These are phyloP conservation scores for Mormyrus lacerda DNA, from an alignment of 2,113 vertebrate species.

Conservation along the genomic window DNA sequence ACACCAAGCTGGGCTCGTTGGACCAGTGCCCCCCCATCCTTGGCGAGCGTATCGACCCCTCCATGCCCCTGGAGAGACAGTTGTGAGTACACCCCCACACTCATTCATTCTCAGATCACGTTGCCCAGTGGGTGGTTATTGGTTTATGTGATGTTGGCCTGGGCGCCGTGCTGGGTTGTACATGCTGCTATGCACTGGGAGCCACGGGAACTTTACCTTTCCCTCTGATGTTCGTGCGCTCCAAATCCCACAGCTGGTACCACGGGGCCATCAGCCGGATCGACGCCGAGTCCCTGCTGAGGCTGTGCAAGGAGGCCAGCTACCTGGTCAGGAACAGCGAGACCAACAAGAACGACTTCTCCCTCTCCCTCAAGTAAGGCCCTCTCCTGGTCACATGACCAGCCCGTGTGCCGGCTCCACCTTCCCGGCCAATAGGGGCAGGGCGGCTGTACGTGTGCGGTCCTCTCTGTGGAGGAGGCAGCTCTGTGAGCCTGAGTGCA, in stretches of 20 bases:
- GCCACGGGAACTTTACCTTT: neutral
- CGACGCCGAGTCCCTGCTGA: conserved; percentile 85
- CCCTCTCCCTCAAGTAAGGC: conserved; percentile 95
- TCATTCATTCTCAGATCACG: neutral
- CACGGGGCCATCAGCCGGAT: conserved; percentile 93
- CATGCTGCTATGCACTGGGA: neutral
- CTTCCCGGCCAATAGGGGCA: neutral
- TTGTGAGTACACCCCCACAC: conserved; percentile 71
- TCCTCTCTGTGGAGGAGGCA: neutral
- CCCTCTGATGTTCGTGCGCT: neutral
- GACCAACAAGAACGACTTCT: conserved; percentile 97
- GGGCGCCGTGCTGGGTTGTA: neutral
- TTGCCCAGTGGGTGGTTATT: neutral
- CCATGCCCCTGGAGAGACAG: conserved; percentile 86
- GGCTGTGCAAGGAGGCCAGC: conserved; percentile 94
- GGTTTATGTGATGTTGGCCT: neutral
- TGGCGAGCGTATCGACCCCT: conserved; percentile 85
- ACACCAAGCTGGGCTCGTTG: conserved; percentile 66
- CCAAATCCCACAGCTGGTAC: conserved; percentile 78
- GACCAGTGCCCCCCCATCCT: conserved; percentile 71
- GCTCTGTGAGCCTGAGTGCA: neutral
- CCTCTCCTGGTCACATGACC: neutral
- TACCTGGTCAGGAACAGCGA: conserved; percentile 98
- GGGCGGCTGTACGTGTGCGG: neutral
- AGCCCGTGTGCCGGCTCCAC: neutral